Evolutionary conservation across 1,140 invertebrate species (phyloP), one percentile per base, ranked within the genome.

Genomic region (Parapsyche elsis): DNA sequence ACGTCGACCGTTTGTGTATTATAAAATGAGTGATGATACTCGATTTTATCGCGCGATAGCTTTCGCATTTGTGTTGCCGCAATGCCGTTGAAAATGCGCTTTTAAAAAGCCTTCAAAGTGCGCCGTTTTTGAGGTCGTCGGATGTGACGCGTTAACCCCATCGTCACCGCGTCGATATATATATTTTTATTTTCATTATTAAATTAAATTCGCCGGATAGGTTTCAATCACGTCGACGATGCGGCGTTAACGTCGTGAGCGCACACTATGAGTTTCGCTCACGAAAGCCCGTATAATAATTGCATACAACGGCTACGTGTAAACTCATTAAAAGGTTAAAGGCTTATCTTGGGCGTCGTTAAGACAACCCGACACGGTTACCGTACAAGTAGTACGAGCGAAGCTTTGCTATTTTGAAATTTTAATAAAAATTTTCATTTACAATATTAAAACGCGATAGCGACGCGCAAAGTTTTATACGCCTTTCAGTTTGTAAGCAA

Each of bases 81-180:
- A 61, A 16, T 61, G 59, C 59, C 10, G 59, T 61, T 10, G 21
- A 61, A 61, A 61, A 21, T 61, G 59, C 59, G 21, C 59, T 61
- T 23, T 19, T 23, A 16, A 61, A 21, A 21, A 61, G 49, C 49
- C 49, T 53, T 53, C 49, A 10, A 53, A 53, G 16, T 53, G 16
- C 16, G n/a, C 19, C 1, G n/a, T 23, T 23, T 19, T 61, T 23
- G n/a, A 23, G 59, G n/a, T 23, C 21, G 21, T 61, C 59, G 21
- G n/a, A 21, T 61, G 19, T 61, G 21, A 61, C 59, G 16, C 59
- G n/a, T 61, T 61, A 61, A 61, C 59, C 59, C 59, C 4, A 16
- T 21, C 21, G 21, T 23, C 21, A 10, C 59, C 21, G 5, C 14
- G 19, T 16, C 21, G 30, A 53, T 53, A 53, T 12, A 53, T 46